phyloP scores from a whole-genome alignment of 2,888 invertebrate genomes.

The Drosophila neotestacea region DNA sequence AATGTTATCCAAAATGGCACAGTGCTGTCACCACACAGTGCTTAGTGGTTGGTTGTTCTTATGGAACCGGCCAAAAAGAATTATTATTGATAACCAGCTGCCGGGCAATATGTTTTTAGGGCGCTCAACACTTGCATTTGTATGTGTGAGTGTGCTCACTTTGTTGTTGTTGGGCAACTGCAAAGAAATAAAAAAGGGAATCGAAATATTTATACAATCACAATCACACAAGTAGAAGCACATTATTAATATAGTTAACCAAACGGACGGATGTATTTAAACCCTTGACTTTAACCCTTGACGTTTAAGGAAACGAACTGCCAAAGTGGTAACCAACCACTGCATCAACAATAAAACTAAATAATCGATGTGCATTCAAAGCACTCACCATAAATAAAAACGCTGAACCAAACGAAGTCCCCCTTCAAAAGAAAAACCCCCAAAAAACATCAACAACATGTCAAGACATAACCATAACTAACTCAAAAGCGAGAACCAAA shows the following conservation, averaged over 20 bases:
- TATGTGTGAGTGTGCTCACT: slow-evolving; percentile 11
- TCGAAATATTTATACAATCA: slow-evolving; percentile 25
- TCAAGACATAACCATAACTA: slow-evolving; percentile 65
- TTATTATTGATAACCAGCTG: slow-evolving; percentile 69
- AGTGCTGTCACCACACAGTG: slow-evolving; percentile 42
- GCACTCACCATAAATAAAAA: slow-evolving; percentile 70
- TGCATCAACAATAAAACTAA: slow-evolving; percentile 38
- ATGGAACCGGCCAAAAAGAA: slow-evolving; percentile 58
- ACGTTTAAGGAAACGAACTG: slow-evolving; percentile 19
- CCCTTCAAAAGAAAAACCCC: slow-evolving; percentile 22
- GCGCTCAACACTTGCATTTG: slow-evolving; percentile 80
- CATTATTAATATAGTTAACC: slow-evolving; percentile 55
- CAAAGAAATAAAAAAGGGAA: slow-evolving; percentile 42
- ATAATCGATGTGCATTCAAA: slow-evolving; percentile 63
- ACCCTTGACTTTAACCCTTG: slow-evolving; percentile 78
- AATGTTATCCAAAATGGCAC: slow-evolving; percentile 59
- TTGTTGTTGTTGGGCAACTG: slow-evolving; percentile 64
- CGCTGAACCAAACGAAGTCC: slow-evolving; percentile 15
- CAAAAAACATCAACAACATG: slow-evolving; percentile 55
- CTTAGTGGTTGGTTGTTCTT: slow-evolving; percentile 61
- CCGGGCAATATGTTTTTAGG: slow-evolving; percentile 68
- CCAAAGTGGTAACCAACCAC: slow-evolving; percentile 53
- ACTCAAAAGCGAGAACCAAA: slow-evolving; percentile 51
- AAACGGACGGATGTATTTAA: slow-evolving; percentile 51
- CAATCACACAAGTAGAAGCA: slow-evolving; percentile 34